Conservation (phyloP, 2,888 invertebrate species). For the Hartigia nigra region DNA sequence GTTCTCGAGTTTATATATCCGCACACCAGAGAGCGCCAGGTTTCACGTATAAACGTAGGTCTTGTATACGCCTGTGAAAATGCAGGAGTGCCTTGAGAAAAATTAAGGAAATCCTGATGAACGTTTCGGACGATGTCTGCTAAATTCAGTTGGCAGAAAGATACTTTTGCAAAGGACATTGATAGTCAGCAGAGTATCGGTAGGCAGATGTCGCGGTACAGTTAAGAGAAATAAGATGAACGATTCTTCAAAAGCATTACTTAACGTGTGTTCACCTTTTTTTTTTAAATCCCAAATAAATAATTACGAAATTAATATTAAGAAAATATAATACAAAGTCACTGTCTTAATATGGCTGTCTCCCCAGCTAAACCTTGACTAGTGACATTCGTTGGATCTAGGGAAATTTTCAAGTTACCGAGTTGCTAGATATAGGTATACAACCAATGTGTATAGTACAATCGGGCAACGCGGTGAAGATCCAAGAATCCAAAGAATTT, state of each 20-base stretch:
- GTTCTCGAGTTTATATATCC: not conserved
- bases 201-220: no score
- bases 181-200: not conserved
- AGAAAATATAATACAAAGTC: not conserved
- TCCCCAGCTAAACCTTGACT: not conserved
- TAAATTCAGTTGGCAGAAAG: not conserved
- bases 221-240: not conserved
- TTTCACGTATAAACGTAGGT: not conserved
- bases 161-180: not conserved
- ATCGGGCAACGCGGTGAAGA: no score
- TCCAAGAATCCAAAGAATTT: not conserved
- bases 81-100: not conserved
- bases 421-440: not conserved
- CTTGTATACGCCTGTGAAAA: not conserved
- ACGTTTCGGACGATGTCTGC: not conserved
- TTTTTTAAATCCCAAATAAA: not conserved
- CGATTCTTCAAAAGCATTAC: not conserved
- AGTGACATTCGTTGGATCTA: not conserved
- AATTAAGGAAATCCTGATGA: not conserved
- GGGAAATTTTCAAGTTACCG: not conserved
- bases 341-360: not conserved
- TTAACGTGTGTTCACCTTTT: not conserved
- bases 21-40: not conserved
- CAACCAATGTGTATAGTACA: rapidly evolving
- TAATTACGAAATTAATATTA: not conserved